Base-by-base conservation (phyloP, 2,888 invertebrate species). In the Plagodis pulveraria region DNA sequence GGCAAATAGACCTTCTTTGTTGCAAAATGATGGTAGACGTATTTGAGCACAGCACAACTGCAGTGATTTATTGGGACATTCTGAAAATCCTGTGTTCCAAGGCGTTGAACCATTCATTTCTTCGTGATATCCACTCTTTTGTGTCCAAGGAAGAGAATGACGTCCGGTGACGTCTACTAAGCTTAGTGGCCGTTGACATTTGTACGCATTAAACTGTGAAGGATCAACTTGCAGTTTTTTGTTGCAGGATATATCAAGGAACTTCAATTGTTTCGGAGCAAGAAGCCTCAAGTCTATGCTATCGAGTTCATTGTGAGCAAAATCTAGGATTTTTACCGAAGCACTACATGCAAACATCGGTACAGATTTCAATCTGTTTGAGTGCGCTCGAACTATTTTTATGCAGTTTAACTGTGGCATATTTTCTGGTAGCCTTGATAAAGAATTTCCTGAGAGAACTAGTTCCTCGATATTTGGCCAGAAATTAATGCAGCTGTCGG, bases 281-380 rank as follows among this genome's bases (percentile, higher is more conserved):
- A 97, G 81, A 5, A 95, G 93, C 56, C 95, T 93, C 70, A 97
- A 89, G 85, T 97, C 97, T 57, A 97, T 94, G 67, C 95, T 95
- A 79, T 97, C 96, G 52, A 97, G 84, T 80, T 97, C 96, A 80
- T 97, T 97, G 77, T 97, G 97, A 0, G 97, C 97, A 70, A 97
- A 93, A 84, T 97, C 97, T 58, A 97, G 87, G 12, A 97, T 96
- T 89, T 96, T 95, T 5, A 97, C 88, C 4, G 95, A 95, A 38
- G 94, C 91, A 72, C 96, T 94, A 78, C 95, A 95, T n/a, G 95
- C 95, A 73, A 97, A 94, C 79, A 95, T 95, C 0, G 97, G 97
- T 50, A 96, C 95, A 35, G 94, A 94, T 66, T 96, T 94, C 53
- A 97, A 86, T 70, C 96, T 94, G 83, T 97, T 97, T 0, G 97